Conservation (phyloP, 2,797 vertebrate genomes). For the Malacoraja senta region DNA sequence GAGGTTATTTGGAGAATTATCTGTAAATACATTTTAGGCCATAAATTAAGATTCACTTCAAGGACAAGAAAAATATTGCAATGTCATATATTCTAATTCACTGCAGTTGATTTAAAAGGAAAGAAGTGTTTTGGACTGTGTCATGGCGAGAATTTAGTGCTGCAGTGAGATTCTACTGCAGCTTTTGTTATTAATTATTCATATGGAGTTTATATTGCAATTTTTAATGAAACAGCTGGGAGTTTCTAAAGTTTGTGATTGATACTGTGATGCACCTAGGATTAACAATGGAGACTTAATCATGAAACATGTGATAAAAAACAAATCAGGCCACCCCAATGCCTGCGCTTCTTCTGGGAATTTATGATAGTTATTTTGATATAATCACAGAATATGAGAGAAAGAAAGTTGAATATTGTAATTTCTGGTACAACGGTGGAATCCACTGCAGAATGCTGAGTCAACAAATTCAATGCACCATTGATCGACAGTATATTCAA, state of each 20-base stretch:
- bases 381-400: not conserved
- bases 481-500: too few relatives aligned
- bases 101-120: not conserved
- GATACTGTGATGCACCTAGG: not conserved
- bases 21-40: not conserved
- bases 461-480: too few relatives aligned
- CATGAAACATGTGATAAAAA: not conserved
- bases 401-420: not conserved
- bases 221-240: not conserved
- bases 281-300: not conserved
- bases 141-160: not conserved
- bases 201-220: not conserved
- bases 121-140: not conserved
- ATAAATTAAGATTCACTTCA: not conserved
- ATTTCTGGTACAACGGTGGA: not conserved
- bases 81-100: not conserved
- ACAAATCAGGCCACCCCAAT: not conserved
- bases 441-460: too few relatives aligned
- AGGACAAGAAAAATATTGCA: not conserved
- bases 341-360: not conserved
- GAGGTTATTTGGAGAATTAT: not conserved
- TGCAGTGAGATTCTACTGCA: not conserved
- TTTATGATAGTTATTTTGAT: not conserved
- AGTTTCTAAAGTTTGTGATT: not conserved
- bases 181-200: slow-evolving; percentile 1